Conservation (phyloP, 2,888 invertebrate genomes). For the Pammene aurita region DNA sequence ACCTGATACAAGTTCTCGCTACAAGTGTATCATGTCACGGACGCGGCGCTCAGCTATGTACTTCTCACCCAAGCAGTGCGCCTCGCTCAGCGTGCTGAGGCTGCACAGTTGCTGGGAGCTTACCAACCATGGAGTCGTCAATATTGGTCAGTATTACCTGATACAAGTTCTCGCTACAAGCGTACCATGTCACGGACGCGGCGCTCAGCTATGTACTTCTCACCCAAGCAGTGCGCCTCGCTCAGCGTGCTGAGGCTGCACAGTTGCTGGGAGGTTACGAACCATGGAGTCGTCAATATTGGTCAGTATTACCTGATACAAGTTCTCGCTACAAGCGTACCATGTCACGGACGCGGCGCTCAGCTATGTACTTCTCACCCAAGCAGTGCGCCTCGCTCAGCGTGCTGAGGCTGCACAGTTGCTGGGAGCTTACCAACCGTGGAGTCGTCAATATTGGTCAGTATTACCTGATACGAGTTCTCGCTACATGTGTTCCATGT, state of each 20-base stretch:
- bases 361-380: too few relatives aligned
- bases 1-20: conserved; percentile 96
- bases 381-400: too few relatives aligned
- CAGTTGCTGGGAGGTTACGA: conserved; percentile 98
- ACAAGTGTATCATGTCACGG: conserved; percentile 97
- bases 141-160: conserved; percentile 94
- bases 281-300: conserved; percentile 84
- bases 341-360: too few relatives aligned
- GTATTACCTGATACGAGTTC: too few relatives aligned
- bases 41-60: conserved; percentile 96
- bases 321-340: too few relatives aligned
- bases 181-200: conserved; percentile 98
- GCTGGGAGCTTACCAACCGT: too few relatives aligned
- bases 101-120: conserved; percentile 98
- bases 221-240: conserved; percentile 95
- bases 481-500: too few relatives aligned
- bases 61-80: conserved; percentile 96
- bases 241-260: conserved; percentile 92
- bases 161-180: conserved; percentile 95
- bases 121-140: conserved; percentile 97
- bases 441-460: too few relatives aligned
- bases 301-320: not conserved
- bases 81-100: conserved; percentile 92
- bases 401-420: too few relatives aligned
- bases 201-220: conserved; percentile 97